Evolutionary conservation across 2,113 vertebrate genomes (phyloP).

Genomic region (Thryonomys swinderianus): DNA sequence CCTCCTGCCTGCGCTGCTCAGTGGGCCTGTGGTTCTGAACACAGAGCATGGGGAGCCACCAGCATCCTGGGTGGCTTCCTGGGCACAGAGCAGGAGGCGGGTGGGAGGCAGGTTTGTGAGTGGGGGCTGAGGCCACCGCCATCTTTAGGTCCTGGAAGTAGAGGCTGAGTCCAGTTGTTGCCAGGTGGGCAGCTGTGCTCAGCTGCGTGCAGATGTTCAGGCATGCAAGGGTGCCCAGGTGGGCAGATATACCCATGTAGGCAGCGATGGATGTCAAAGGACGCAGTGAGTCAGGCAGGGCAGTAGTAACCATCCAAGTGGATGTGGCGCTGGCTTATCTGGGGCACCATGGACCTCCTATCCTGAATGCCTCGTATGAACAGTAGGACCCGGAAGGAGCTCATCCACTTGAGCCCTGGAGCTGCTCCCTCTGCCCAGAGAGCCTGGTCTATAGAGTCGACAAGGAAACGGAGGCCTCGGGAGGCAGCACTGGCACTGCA

Average conservation of each 20-base stretch:
- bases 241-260: background rate
- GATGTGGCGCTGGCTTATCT: too few relatives aligned
- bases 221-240: background rate
- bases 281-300: background rate
- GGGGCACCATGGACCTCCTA: fast-evolving
- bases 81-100: background rate
- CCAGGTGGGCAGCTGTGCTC: background rate
- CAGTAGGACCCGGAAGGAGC: background rate
- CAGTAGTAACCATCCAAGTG: fast-evolving
- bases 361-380: background rate
- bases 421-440: background rate
- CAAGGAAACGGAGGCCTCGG: fast-evolving
- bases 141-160: background rate
- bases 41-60: background rate
- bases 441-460: fast-evolving
- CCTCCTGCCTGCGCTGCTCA: fast-evolving
- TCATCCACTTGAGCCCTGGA: background rate
- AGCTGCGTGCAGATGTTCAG: background rate
- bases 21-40: background rate
- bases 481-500: fast-evolving
- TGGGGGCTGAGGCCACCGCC: background rate
- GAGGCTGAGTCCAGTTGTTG: background rate
- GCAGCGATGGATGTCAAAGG: background rate
- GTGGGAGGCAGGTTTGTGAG: too few relatives aligned
- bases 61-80: background rate